Conservation (phyloP, 1,140 invertebrate genomes). For the Mizuhopecten yessoensis region DNA sequence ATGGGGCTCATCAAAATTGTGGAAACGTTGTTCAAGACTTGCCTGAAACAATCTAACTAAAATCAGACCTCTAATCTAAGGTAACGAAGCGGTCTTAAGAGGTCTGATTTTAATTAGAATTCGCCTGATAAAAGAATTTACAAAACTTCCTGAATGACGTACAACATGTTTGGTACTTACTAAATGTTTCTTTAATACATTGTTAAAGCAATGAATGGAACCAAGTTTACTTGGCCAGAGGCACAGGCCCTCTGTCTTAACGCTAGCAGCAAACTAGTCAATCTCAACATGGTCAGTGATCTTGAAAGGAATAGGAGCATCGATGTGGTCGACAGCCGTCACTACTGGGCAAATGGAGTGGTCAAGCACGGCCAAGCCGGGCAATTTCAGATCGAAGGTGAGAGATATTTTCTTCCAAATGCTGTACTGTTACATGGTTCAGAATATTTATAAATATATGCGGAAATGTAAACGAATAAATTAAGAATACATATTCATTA, state of each 20-base stretch:
- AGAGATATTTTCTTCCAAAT: too few species aligned
- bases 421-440: neutral
- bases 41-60: too few species aligned
- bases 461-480: too few species aligned
- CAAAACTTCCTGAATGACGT: too few species aligned
- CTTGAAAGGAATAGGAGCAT: neutral
- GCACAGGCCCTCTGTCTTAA: neutral
- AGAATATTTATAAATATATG: too few species aligned
- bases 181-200: neutral
- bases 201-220: neutral
- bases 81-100: too few species aligned
- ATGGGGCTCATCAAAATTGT: too few species aligned
- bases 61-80: too few species aligned
- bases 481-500: too few species aligned
- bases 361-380: neutral
- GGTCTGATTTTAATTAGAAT: too few species aligned
- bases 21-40: too few species aligned
- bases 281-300: neutral
- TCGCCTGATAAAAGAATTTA: too few species aligned
- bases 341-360: neutral
- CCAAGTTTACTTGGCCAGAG: neutral
- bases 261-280: neutral
- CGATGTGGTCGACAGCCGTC: neutral
- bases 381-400: neutral
- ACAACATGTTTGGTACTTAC: neutral